Evolutionary conservation across 2,797 vertebrate species (phyloP).

Genomic region (Onychomys arenicola): DNA sequence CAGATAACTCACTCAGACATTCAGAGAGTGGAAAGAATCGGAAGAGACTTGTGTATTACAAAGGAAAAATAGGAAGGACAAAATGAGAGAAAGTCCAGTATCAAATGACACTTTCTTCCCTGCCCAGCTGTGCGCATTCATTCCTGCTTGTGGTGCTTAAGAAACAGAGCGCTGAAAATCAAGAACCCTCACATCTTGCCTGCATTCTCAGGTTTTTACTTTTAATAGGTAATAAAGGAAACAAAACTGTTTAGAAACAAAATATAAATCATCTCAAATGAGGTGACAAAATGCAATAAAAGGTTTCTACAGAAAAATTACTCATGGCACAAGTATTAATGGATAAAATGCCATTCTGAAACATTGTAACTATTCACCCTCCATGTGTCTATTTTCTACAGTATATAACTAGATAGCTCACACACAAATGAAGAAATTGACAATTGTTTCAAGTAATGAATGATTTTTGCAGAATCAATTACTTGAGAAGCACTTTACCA

Average conservation of each 20-base stretch:
- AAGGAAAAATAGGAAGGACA: background rate
- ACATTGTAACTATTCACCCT: background rate
- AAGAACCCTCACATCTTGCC: background rate
- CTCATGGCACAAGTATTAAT: background rate
- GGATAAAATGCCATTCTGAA: constrained; percentile 39
- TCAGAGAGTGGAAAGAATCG: background rate
- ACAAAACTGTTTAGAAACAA: constrained; percentile 21
- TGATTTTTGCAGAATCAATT: constrained; percentile 59
- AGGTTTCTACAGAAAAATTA: constrained; percentile 23
- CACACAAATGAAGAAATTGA: background rate
- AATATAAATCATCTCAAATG: constrained; percentile 51
- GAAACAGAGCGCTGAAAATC: background rate
- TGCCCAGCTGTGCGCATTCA: background rate
- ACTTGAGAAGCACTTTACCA: constrained; percentile 61
- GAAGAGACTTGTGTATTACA: background rate
- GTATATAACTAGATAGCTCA: background rate
- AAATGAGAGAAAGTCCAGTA: background rate
- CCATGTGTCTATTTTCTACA: background rate
- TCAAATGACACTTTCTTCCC: background rate
- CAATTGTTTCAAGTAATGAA: constrained; percentile 45
- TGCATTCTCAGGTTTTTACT: background rate
- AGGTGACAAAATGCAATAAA: constrained; percentile 46
- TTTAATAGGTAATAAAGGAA: constrained; percentile 6
- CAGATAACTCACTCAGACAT: background rate
- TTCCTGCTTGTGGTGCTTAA: background rate